Base-by-base conservation (phyloP, 2,113 vertebrate species). In the Rhadina sibilatrix region DNA sequence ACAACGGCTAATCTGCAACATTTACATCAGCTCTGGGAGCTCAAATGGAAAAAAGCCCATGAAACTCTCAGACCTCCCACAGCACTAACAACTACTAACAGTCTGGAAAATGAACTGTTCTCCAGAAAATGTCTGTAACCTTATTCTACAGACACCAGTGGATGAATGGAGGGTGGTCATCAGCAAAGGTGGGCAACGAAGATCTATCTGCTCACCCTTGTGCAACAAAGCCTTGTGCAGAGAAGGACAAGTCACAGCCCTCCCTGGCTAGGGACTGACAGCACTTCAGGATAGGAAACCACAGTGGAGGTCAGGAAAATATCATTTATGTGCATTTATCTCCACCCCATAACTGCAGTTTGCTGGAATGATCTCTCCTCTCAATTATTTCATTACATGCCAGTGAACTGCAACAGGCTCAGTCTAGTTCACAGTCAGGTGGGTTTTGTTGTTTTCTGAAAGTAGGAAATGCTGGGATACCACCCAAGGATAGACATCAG, bases 11-110 rank as follows among this genome's bases (percentile, higher is more conserved):
- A 96, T 92, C 46, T 68, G 31, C 60, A 90, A 76, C 64, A 76
- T 91, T 78, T 66, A 81, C 81, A 97, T 94, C 75, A 79, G 49
- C 42, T 86, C 49, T 63, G 49, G 30, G 60, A 96, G 24, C 18
- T 47, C 35, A 87, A 91, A 24, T 56, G 52, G 33, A 53, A 96
- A 91, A 91, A 64, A 10, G 4, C 19, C 33, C 38, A 66, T 4
- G 1, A 78, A 90, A 63, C 14, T 40, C 69, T 79, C 37, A 75
- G 71, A 38, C 44, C 42, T 76, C 66, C 74, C 54, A 40, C 16
- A 71, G 44, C 23, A 33, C 49, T 15, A 9, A 9, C 33, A 60
- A 82, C 33, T 65, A 46, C 53, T 22, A 52, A 61, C 24, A 38
- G 28, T 75, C 47, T 46, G 40, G 42, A 70, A 54, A 40, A 60